Conservation (phyloP, 2,113 vertebrate genomes). For the Neoarius graeffei region DNA sequence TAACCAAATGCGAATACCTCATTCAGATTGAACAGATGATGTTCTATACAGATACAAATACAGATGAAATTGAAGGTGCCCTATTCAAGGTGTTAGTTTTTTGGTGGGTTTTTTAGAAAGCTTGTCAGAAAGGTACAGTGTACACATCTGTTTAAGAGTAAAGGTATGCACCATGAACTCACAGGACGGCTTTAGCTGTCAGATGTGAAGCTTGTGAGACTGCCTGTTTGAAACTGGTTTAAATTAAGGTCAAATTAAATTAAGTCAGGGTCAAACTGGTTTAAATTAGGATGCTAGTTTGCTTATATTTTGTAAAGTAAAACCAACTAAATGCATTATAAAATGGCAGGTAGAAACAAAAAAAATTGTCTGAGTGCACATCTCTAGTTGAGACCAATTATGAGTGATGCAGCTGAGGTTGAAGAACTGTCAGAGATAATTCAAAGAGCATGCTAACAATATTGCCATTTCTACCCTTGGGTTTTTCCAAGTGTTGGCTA, state of each 20-base stretch:
- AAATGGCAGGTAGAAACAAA: neutral
- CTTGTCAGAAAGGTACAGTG: neutral
- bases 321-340: neutral
- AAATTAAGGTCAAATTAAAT: too few species aligned
- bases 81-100: neutral
- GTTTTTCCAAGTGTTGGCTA: neutral
- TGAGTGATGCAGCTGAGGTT: neutral
- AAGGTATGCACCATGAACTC: neutral
- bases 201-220: neutral
- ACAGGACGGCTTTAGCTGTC: neutral
- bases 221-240: neutral
- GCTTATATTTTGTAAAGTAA: neutral
- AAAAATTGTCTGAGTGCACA: neutral
- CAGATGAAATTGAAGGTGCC: neutral
- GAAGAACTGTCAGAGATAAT: neutral
- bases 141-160: neutral
- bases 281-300: neutral
- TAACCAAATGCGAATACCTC: too few species aligned
- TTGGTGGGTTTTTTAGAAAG: neutral
- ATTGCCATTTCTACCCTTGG: neutral
- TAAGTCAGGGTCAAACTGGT: neutral
- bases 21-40: neutral
- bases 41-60: neutral
- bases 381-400: neutral
- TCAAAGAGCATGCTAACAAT: neutral